phyloP scores from a whole-genome alignment of 2,113 vertebrate species.

The Lepisosteus oculatus region DNA sequence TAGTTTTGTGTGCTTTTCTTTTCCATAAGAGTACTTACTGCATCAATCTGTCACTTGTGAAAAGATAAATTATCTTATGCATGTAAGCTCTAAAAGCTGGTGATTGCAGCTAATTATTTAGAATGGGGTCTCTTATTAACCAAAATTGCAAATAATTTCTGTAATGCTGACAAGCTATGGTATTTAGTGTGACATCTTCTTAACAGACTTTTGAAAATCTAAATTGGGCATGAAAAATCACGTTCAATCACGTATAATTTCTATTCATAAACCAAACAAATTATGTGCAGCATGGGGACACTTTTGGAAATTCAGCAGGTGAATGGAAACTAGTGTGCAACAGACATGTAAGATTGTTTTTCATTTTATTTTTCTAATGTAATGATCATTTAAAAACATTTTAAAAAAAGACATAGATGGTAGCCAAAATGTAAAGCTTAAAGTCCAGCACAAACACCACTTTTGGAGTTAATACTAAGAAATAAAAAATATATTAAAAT shows the following conservation, averaged over 20 bases:
- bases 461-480: too few species aligned
- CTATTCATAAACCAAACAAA: not conserved
- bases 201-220: not conserved
- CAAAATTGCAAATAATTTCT: not conserved
- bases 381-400: too few species aligned
- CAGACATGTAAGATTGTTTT: too few species aligned
- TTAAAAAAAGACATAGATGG: too few species aligned
- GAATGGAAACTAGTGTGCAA: not conserved
- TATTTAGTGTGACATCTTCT: not conserved
- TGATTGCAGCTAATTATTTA: slow-evolving; percentile 8
- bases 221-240: slow-evolving; percentile 1
- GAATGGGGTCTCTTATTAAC: not conserved
- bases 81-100: slow-evolving; percentile 2
- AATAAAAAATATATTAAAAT: too few species aligned
- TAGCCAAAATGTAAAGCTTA: too few species aligned
- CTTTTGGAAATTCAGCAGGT: not conserved
- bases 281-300: not conserved
- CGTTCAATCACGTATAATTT: not conserved
- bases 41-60: not conserved
- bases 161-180: slow-evolving; percentile 2
- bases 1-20: too few species aligned
- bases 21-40: not conserved
- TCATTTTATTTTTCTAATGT: too few species aligned
- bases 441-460: too few species aligned
- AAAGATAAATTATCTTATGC: slow-evolving; percentile 1